Evolutionary conservation across 2,888 invertebrate genomes (phyloP).

Genomic region (Dicycla oo): DNA sequence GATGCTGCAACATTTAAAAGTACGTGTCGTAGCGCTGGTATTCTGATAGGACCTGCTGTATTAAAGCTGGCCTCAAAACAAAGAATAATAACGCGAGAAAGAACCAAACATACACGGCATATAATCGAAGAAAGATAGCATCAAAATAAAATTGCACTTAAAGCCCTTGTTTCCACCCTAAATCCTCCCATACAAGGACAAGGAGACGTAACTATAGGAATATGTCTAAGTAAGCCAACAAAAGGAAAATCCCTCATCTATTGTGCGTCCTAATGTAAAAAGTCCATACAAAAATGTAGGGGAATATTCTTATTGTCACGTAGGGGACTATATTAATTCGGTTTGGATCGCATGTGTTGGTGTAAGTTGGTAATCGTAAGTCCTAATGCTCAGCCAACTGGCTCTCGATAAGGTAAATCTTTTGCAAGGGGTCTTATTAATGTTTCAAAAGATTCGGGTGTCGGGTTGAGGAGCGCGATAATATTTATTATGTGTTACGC

Average conservation of each 20-base stretch:
- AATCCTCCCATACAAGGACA: constrained; percentile 40
- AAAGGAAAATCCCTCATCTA: constrained; percentile 46
- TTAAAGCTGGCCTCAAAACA: constrained; percentile 28
- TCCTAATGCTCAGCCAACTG: constrained; percentile 6
- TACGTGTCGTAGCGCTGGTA: too few species aligned
- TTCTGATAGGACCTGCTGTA: too few species aligned
- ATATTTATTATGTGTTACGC: constrained; percentile 21
- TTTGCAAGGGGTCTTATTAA: constrained; percentile 22
- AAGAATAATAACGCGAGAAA: constrained; percentile 30
- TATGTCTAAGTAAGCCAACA: constrained; percentile 39
- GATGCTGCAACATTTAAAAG: too few species aligned
- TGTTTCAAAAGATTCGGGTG: constrained; percentile 28
- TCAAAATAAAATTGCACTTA: constrained; percentile 61
- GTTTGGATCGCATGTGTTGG: constrained; percentile 27
- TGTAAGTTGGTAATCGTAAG: not conserved
- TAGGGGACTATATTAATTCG: constrained; percentile 49
- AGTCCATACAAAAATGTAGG: constrained; percentile 40
- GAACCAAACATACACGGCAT: constrained; percentile 26
- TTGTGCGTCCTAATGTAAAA: constrained; percentile 58
- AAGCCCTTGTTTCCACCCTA: constrained; percentile 38
- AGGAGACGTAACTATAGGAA: constrained; percentile 38
- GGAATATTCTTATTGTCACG: constrained; percentile 58
- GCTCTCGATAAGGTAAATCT: constrained; percentile 33
- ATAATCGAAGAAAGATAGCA: constrained; percentile 41
- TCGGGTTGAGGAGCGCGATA: not conserved